These are phyloP conservation scores for Oreohelix idahoensis DNA, from an alignment of 1,140 invertebrate genomes.

Conservation along the genomic window DNA sequence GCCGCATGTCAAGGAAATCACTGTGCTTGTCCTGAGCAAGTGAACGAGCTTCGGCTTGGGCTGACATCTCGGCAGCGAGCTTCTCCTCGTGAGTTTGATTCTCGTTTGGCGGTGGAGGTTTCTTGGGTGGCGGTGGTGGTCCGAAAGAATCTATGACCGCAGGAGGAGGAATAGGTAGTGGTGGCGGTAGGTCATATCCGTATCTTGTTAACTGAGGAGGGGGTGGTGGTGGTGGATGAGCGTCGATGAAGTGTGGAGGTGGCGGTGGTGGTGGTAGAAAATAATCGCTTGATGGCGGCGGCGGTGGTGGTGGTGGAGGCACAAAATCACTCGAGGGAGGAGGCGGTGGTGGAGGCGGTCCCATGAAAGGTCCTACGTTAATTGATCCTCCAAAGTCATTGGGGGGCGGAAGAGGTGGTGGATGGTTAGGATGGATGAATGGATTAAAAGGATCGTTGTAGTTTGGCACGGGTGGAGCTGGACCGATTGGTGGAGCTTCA, in stretches of 20 bases:
- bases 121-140: neutral
- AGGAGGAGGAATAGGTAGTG: constrained; percentile 4
- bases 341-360: constrained; percentile 22
- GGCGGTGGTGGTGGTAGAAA: constrained; percentile 3
- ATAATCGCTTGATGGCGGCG: neutral
- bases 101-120: neutral
- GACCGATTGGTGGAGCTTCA: neutral
- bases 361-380: neutral
- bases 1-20: constrained; percentile 20
- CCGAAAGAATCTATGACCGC: neutral
- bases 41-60: constrained; percentile 6
- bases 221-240: neutral
- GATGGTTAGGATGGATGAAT: neutral
- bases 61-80: neutral
- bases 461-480: neutral
- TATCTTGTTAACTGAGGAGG: neutral
- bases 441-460: constrained; percentile 29
- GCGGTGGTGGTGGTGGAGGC: constrained; percentile 11
- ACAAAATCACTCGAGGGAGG: neutral
- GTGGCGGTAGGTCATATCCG: neutral
- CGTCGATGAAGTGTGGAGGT: neutral
- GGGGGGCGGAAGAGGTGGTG: constrained; percentile 20
- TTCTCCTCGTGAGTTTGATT: neutral
- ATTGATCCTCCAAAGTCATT: constrained; percentile 6
- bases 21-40: constrained; percentile 21